These are phyloP conservation scores for Blastobasis adustella DNA, from an alignment of 2,888 invertebrate genomes.

Conservation along the genomic window DNA sequence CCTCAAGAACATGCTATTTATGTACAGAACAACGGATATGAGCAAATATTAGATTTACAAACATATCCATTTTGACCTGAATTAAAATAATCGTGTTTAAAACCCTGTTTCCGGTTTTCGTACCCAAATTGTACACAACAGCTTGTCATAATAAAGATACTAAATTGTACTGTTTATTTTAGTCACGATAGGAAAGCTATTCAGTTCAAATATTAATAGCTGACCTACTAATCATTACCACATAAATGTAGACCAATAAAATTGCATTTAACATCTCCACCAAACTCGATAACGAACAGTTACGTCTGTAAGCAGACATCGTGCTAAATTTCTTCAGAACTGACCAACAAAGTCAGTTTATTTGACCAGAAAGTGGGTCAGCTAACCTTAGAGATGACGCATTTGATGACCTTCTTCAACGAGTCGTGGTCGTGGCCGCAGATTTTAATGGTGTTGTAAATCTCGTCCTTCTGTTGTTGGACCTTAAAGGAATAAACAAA, in stretches of 20 bases:
- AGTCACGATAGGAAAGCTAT: background rate
- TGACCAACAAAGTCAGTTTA: slow-evolving; percentile 30
- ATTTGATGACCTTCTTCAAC: slow-evolving; percentile 63
- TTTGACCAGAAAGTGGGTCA: slow-evolving; percentile 44
- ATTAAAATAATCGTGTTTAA: slow-evolving; percentile 20
- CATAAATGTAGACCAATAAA: too few relatives aligned
- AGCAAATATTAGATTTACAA: slow-evolving; percentile 33
- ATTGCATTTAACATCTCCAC: too few relatives aligned
- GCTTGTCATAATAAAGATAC: too few relatives aligned
- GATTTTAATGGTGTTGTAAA: slow-evolving; percentile 50
- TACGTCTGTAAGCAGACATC: too few relatives aligned
- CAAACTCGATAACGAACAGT: too few relatives aligned
- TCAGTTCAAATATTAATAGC: too few relatives aligned
- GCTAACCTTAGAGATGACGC: slow-evolving; percentile 63
- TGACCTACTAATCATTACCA: too few relatives aligned
- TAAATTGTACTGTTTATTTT: too few relatives aligned
- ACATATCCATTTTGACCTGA: slow-evolving; percentile 25
- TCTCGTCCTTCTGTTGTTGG: slow-evolving; percentile 39
- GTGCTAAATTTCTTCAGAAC: background rate
- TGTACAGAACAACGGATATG: slow-evolving; percentile 28
- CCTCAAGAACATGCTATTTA: background rate
- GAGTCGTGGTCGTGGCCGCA: slow-evolving; percentile 65
- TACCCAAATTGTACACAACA: too few relatives aligned
- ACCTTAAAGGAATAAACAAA: too few relatives aligned
- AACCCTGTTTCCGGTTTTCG: slow-evolving; percentile 19